Conservation (phyloP, 2,113 vertebrate species). For the Semnopithecus entellus region DNA sequence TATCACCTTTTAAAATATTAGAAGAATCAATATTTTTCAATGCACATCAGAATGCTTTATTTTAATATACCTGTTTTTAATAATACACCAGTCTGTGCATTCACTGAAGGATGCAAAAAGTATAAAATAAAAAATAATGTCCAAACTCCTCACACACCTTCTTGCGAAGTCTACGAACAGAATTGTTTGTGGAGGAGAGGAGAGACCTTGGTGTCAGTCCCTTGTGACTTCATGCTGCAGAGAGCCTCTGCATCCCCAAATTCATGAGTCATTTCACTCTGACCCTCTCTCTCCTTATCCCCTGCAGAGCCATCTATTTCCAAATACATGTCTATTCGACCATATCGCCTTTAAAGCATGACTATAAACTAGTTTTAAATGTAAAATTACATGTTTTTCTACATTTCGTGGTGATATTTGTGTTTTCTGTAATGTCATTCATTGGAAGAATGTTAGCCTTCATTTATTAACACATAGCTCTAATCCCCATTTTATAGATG, state of each 20-base stretch:
- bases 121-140: background rate
- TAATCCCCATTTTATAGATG: background rate
- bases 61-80: background rate
- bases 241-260: conserved; percentile 25
- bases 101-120: background rate
- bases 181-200: background rate
- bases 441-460: background rate
- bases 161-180: background rate
- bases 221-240: background rate
- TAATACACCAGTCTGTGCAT: background rate
- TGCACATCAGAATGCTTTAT: background rate
- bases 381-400: background rate
- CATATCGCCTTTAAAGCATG: background rate
- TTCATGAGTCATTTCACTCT: conserved; percentile 42
- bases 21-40: background rate
- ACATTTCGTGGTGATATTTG: background rate
- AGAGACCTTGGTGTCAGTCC: background rate
- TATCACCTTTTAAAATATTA: background rate
- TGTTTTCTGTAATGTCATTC: background rate
- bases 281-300: background rate
- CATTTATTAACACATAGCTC: background rate
- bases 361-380: background rate
- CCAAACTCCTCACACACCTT: background rate
- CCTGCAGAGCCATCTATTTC: background rate
- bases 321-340: background rate